A percentile compares a stretch with the other conserved stretches of the same genome.
These are phyloP conservation scores for Phrynocephalus guinanensis DNA, from an alignment of 2,797 vertebrate genomes.

Conservation along the genomic window DNA sequence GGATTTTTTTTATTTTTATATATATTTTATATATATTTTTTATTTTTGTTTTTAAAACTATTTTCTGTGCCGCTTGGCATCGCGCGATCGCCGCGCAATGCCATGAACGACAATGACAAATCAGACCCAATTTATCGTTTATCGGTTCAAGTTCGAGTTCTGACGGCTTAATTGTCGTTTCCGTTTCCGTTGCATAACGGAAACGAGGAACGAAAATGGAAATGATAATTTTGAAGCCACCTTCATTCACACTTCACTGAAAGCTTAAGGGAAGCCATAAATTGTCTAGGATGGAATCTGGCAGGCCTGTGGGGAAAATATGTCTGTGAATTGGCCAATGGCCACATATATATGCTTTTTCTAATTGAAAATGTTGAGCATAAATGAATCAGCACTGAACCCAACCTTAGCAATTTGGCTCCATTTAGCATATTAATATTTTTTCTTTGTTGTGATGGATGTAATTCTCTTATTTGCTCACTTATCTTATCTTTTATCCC, in stretches of 20 bases:
- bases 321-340: not conserved
- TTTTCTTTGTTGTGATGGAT: constrained; percentile 14
- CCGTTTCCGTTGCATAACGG: too few species aligned
- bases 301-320: not conserved
- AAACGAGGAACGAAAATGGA: too few species aligned
- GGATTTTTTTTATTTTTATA: too few species aligned
- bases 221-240: too few species aligned
- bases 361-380: not conserved
- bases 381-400: constrained; percentile 5
- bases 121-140: too few species aligned
- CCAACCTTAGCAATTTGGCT: not conserved
- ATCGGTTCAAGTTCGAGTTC: too few species aligned
- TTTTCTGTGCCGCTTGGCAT: too few species aligned
- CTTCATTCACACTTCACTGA: not conserved
- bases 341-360: not conserved
- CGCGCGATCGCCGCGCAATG: too few species aligned
- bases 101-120: too few species aligned
- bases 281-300: not conserved
- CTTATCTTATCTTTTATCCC: constrained; percentile 58
- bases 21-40: too few species aligned
- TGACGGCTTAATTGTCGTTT: too few species aligned
- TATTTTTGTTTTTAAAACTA: too few species aligned
- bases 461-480: constrained; percentile 16
- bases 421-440: constrained; percentile 11
- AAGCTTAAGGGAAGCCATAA: not conserved